Evolutionary conservation across 1,140 invertebrate species (phyloP).

Genomic region (Pinna nobilis): DNA sequence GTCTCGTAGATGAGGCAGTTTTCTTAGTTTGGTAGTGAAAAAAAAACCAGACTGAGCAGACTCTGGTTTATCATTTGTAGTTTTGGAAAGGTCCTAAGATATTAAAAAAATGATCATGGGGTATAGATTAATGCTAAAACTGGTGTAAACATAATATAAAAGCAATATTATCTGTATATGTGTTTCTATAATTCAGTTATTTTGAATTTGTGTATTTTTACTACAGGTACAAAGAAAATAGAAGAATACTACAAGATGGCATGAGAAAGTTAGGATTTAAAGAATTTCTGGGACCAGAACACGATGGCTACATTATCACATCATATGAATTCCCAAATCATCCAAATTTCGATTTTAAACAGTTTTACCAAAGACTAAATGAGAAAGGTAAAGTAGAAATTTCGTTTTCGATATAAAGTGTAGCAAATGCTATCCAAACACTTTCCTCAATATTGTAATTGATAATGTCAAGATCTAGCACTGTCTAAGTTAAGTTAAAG

Average conservation of each 20-base stretch:
- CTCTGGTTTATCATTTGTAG: too few species aligned
- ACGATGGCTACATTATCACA: slow-evolving; percentile 76
- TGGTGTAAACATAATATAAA: neutral
- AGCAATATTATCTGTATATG: neutral
- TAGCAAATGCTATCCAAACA: too few species aligned
- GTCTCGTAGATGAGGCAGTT: too few species aligned
- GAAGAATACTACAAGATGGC: slow-evolving; percentile 70
- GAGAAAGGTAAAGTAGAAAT: slow-evolving; percentile 70
- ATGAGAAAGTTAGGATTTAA: slow-evolving; percentile 75
- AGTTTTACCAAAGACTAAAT: slow-evolving; percentile 75
- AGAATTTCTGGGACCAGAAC: slow-evolving; percentile 68
- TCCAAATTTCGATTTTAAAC: slow-evolving; percentile 74
- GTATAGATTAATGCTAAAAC: too few species aligned
- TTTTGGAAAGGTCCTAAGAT: too few species aligned
- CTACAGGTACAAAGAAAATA: slow-evolving; percentile 74
- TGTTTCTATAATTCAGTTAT: neutral
- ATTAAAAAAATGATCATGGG: too few species aligned
- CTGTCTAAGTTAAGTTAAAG: too few species aligned
- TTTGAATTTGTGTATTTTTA: neutral
- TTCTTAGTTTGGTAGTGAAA: too few species aligned
- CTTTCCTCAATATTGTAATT: too few species aligned
- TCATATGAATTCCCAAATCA: slow-evolving; percentile 74
- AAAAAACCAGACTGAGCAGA: too few species aligned
- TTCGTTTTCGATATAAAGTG: too few species aligned
- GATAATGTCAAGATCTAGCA: too few species aligned